Conservation (phyloP, 2,113 vertebrate species). For the Psittacula cyanocephala region DNA sequence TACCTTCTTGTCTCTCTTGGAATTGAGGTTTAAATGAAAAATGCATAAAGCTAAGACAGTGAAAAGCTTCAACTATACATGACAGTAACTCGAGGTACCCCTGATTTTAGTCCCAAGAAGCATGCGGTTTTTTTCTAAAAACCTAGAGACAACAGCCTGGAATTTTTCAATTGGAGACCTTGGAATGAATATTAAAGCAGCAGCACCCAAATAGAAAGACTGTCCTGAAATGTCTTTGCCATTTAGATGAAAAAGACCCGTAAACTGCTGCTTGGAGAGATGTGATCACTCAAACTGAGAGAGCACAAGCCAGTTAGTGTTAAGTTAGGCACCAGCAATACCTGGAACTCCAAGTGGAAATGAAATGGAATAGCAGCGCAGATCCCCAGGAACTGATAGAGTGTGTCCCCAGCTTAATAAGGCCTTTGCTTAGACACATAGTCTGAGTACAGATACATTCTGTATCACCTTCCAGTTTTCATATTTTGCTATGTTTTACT, state of each 20-base stretch:
- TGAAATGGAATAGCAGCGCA: not conserved
- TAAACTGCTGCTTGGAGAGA: not conserved
- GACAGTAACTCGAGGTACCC: not conserved
- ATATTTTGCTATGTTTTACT: not conserved
- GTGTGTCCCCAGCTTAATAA: not conserved
- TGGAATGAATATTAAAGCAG: not conserved
- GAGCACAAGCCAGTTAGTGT: not conserved
- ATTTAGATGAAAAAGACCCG: not conserved
- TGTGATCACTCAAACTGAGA: not conserved
- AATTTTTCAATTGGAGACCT: not conserved
- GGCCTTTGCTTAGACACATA: not conserved
- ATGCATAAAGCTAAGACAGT: not conserved
- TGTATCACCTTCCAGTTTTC: not conserved
- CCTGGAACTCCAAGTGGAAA: not conserved
- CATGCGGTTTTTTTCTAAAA: not conserved
- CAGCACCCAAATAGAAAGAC: not conserved
- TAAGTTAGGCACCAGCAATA: not conserved
- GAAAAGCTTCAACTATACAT: not conserved
- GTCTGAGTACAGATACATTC: not conserved
- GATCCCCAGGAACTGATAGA: not conserved
- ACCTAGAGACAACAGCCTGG: not conserved
- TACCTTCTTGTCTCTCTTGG: not conserved
- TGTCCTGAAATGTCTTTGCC: not conserved
- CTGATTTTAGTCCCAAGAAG: not conserved
- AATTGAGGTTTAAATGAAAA: not conserved